These are phyloP conservation scores for Borostomias antarcticus DNA, from an alignment of 2,797 vertebrate species.

Conservation along the genomic window DNA sequence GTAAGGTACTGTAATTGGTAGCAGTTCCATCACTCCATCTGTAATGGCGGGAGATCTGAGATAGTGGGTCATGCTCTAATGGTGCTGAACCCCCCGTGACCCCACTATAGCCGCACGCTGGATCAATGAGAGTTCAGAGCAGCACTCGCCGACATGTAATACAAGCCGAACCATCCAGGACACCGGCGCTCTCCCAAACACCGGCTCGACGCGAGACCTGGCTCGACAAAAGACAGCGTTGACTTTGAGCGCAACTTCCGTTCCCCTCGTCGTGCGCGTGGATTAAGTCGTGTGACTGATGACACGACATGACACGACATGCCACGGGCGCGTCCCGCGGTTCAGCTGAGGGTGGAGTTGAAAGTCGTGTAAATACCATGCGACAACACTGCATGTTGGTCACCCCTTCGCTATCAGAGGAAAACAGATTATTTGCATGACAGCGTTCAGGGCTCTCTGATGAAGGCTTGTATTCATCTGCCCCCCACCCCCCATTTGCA, in stretches of 20 bases:
- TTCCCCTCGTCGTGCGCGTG: neutral
- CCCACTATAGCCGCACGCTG: conserved; percentile 37
- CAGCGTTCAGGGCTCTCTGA: neutral
- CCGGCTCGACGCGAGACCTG: neutral
- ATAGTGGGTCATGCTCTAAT: conserved; percentile 52
- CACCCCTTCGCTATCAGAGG: neutral
- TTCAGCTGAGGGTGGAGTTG: neutral
- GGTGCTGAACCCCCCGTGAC: conserved; percentile 50
- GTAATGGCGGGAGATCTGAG: conserved; percentile 44
- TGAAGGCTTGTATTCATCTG: conserved; percentile 5
- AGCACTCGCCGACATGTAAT: conserved; percentile 10
- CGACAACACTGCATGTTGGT: neutral
- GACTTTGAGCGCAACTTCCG: neutral
- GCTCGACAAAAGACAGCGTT: neutral
- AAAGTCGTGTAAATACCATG: neutral
- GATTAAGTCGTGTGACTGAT: neutral
- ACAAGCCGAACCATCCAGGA: neutral
- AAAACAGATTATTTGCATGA: conserved; percentile 7
- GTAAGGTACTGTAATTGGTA: conserved; percentile 53
- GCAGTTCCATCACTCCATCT: conserved; percentile 59
- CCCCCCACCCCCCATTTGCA: conserved; percentile 6
- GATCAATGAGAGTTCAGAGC: conserved; percentile 53
- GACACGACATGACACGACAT: too few species aligned
- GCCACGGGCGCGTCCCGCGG: too few species aligned
- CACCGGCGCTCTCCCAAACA: neutral